Conservation (phyloP, 2,888 invertebrate genomes). For the Clitarchus hookeri region DNA sequence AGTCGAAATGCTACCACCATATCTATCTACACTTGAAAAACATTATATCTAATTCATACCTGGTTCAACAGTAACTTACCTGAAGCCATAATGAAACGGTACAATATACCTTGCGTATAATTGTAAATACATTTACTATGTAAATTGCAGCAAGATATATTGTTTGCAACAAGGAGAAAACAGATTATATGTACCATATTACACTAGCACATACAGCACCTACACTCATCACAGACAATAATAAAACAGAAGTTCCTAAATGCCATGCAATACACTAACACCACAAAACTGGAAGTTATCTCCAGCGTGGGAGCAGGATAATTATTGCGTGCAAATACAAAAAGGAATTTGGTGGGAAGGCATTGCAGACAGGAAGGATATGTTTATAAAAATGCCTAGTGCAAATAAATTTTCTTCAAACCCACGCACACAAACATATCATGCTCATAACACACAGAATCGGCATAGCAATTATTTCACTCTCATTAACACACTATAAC, state of each 20-base stretch:
- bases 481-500: too few species aligned
- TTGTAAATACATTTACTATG: background rate
- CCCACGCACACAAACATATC: background rate
- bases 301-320: background rate
- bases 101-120: background rate
- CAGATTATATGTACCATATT: background rate
- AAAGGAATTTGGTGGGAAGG: background rate
- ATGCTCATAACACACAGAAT: background rate
- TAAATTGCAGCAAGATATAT: constrained; percentile 2
- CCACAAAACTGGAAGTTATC: background rate
- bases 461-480: too few species aligned
- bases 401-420: background rate
- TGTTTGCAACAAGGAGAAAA: background rate
- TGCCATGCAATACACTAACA: constrained; percentile 4
- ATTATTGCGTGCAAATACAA: background rate
- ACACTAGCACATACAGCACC: constrained; percentile 7
- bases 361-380: background rate
- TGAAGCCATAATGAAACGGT: background rate
- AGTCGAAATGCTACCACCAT: constrained; percentile 38
- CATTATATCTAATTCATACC: background rate
- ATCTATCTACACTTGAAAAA: constrained; percentile 29
- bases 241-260: background rate
- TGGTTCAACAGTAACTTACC: background rate
- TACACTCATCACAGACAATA: background rate
- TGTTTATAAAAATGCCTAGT: background rate